These are phyloP conservation scores for Onthophagus sagittarius DNA, from an alignment of 2,888 invertebrate genomes.

Conservation along the genomic window DNA sequence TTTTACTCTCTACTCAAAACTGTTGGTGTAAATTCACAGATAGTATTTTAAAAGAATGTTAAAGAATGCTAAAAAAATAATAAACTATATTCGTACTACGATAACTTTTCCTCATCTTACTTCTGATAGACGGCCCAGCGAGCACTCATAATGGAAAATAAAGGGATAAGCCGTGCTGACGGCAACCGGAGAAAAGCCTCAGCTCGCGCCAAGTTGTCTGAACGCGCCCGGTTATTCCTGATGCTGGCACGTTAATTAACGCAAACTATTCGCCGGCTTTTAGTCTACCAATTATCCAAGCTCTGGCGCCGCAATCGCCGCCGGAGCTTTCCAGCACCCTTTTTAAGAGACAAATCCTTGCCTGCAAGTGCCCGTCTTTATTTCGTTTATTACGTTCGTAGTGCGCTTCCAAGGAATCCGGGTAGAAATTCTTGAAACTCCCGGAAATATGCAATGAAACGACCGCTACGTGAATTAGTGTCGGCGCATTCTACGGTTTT, in stretches of 20 bases:
- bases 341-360: neutral
- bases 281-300: slow-evolving; percentile 21
- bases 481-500: neutral
- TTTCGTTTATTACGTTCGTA: neutral
- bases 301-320: neutral
- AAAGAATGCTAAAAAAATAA: too few species aligned
- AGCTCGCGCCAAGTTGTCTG: slow-evolving; percentile 16
- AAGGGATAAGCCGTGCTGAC: slow-evolving; percentile 7
- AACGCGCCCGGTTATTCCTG: slow-evolving; percentile 33
- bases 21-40: too few species aligned
- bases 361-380: neutral
- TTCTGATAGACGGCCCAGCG: neutral
- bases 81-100: neutral
- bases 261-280: slow-evolving; percentile 32
- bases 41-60: too few species aligned
- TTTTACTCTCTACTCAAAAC: too few species aligned
- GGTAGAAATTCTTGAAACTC: neutral
- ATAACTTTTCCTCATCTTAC: neutral
- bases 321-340: neutral
- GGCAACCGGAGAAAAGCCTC: neutral
- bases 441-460: neutral
- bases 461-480: neutral
- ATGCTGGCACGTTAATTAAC: slow-evolving; percentile 39
- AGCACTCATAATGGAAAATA: neutral
- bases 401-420: neutral